A percentile compares a stretch with the other conserved stretches of the same genome.
Evolutionary conservation across 2,888 invertebrate genomes (phyloP).

Genomic region (Quadroppia sp.): DNA sequence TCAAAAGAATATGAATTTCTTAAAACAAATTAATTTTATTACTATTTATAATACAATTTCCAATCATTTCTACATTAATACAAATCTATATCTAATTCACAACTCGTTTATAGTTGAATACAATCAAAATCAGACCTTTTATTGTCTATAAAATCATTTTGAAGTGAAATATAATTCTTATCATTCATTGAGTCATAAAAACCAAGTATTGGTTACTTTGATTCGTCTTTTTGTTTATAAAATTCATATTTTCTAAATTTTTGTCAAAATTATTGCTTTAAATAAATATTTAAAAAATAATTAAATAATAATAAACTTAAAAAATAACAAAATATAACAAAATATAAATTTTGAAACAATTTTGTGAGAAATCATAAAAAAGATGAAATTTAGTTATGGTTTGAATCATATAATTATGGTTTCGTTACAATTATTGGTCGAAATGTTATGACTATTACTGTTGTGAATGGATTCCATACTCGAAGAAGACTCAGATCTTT

Average conservation of each 20-base stretch:
- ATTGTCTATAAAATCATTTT: neutral
- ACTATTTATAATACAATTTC: too few relatives aligned
- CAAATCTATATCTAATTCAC: too few relatives aligned
- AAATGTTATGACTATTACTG: neutral
- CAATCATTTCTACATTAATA: too few relatives aligned
- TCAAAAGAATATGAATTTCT: too few relatives aligned
- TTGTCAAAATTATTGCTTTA: slow-evolving; percentile 3
- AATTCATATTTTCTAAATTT: too few relatives aligned
- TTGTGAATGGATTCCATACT: slow-evolving; percentile 44
- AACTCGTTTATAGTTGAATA: too few relatives aligned
- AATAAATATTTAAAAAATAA: neutral
- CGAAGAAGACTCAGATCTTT: slow-evolving; percentile 45
- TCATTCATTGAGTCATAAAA: neutral
- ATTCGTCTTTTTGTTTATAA: neutral
- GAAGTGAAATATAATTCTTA: neutral
- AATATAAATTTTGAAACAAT: too few relatives aligned
- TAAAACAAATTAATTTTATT: too few relatives aligned
- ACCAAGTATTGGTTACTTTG: neutral
- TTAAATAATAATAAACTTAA: neutral
- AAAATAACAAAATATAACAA: too few relatives aligned
- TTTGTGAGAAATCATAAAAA: neutral
- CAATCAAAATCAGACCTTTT: neutral
- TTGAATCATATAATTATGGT: slow-evolving; percentile 25
- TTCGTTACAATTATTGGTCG: slow-evolving; percentile 7
- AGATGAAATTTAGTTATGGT: too few relatives aligned